Conservation (phyloP, 2,797 vertebrate genomes). For the Dromococcyx pavoninus region DNA sequence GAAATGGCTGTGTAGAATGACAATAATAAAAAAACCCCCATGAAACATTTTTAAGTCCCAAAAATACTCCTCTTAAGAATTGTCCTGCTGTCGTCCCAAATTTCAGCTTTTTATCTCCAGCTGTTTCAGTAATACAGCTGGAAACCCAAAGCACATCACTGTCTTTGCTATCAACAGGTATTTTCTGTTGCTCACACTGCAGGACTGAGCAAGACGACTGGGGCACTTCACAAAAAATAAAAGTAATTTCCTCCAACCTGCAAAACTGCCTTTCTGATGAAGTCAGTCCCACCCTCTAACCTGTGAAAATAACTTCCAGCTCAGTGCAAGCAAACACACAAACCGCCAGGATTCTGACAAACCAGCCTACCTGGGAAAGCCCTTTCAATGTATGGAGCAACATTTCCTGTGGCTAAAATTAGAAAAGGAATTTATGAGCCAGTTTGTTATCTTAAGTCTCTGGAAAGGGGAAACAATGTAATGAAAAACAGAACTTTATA, state of each 20-base stretch:
- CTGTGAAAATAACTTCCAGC: neutral
- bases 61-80: neutral
- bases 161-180: neutral
- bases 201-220: accelerated
- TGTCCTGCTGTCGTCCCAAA: neutral
- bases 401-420: conserved; percentile 37
- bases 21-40: neutral
- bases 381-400: neutral
- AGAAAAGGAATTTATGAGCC: conserved; percentile 33
- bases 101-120: neutral
- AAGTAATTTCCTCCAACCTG: neutral
- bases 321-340: neutral
- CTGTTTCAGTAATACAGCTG: neutral
- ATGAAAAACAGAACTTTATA: conserved; percentile 42
- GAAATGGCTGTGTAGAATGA: neutral
- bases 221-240: neutral
- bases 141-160: neutral
- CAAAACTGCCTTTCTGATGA: neutral
- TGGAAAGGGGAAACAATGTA: conserved; percentile 43
- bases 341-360: neutral
- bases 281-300: neutral
- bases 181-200: neutral
- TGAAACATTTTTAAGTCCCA: neutral
- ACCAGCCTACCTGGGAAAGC: conserved; percentile 28
- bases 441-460: conserved; percentile 21